A percentile compares a stretch with the other conserved stretches of the same genome.
Evolutionary conservation across 2,888 invertebrate species (phyloP).

Genomic region (Willowsia nigromaculata): DNA sequence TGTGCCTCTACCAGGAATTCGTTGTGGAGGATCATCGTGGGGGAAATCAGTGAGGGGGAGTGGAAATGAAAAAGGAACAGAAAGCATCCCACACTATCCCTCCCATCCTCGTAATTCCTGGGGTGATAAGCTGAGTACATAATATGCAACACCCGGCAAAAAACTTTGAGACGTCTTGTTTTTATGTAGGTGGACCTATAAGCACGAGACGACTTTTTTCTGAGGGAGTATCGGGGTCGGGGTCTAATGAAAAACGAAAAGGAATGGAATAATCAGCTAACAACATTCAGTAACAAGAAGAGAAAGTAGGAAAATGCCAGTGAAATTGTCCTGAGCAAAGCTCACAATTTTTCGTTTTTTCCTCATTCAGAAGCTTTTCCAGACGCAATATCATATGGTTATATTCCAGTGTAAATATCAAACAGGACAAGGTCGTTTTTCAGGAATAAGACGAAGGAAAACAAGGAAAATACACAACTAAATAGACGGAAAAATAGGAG

Average conservation of each 20-base stretch:
- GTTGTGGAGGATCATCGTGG: not conserved
- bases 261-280: not conserved
- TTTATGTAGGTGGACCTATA: not conserved
- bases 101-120: not conserved
- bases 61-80: not conserved
- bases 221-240: not conserved
- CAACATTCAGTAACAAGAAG: not conserved
- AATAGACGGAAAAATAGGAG: not conserved
- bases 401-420: constrained; percentile 4
- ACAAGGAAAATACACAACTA: not conserved
- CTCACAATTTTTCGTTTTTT: not conserved
- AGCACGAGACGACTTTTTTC: not conserved
- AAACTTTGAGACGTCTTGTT: not conserved
- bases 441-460: not conserved
- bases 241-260: constrained; percentile 14
- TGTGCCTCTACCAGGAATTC: not conserved
- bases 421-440: constrained; percentile 25
- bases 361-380: not conserved
- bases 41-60: not conserved
- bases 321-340: not conserved
- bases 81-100: not conserved
- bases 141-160: not conserved
- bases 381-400: not conserved
- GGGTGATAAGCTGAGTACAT: constrained; percentile 17
- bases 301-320: not conserved